Base-by-base conservation (phyloP, 2,797 vertebrate species). In the Petrocephalus schoutedeni region DNA sequence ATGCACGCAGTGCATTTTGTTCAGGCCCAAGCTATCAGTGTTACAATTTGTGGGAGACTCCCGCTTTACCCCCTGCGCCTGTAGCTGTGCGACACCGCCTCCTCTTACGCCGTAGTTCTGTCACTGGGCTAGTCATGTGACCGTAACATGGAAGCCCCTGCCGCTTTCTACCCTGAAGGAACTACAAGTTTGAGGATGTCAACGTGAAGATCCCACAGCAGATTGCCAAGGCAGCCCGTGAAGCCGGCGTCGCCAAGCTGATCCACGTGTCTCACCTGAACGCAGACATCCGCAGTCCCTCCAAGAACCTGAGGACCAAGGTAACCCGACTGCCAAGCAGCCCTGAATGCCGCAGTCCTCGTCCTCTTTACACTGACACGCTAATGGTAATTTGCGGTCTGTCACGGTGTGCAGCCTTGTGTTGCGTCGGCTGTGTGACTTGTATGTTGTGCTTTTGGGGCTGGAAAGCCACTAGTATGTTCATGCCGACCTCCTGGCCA, bases 181-280 rank as follows among this genome's bases (percentile, higher is more conserved):
- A 99, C 93, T 98, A 95, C 91, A 91, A 21, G 90, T 99, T 95
- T 90, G 97, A 99, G 87, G 97, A 99, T 5, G 92, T 96, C 87
- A 97, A 96, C 89, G 96, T 98, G 87, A 94, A 89, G 91, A 97
- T 99, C 95, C 98, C 98, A 36, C 94, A 93, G 90, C 91, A 93
- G 59, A 97, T 99, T 7, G 98, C 98, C 0, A 93, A 90, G 90
- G 92, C 96, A 84, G 90, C 95, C 58, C 96, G 93, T 87, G 95
- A 98, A 91, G 96, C 96, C 0, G 98, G 98, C 80, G 93, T 99
- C 92, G 91, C 96, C 88, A 98, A 96, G 86, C 89, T 99, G 0
- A 86, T 99, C 93, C 98, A 99, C 56, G 49, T 99, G 91, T 99
- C 98, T 84, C 98, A 99, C 91, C 95, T 99, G 77, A 99, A 99